Evolutionary conservation across 2,113 vertebrate species (phyloP).

Genomic region (Furnarius figulus): DNA sequence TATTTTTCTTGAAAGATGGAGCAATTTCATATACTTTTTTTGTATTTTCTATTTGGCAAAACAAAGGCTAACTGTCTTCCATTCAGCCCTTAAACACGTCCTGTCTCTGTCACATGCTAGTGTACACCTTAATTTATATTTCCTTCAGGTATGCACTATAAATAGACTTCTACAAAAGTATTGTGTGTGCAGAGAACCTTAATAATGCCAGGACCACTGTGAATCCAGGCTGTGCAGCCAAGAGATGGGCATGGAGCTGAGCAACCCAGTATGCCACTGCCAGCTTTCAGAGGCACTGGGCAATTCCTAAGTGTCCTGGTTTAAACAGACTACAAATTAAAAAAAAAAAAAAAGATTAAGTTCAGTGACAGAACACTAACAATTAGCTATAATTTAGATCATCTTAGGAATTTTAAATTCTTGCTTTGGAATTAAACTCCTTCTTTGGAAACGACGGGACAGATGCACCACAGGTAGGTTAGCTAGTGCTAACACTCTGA

Average conservation of each 20-base stretch:
- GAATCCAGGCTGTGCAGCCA: background rate
- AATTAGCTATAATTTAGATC: background rate
- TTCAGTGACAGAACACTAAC: background rate
- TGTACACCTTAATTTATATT: background rate
- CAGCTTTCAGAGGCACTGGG: background rate
- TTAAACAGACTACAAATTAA: background rate
- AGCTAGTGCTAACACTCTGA: background rate
- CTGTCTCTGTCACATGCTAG: background rate
- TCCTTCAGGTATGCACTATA: background rate
- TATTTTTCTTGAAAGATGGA: background rate
- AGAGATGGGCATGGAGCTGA: background rate
- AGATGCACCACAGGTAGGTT: background rate
- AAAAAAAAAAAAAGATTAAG: background rate
- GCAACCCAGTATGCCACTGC: rapidly evolving
- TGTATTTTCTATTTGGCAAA: background rate
- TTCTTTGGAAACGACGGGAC: background rate
- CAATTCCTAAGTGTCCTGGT: background rate
- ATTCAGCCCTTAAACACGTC: background rate
- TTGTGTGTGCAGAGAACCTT: background rate
- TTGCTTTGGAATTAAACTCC: background rate
- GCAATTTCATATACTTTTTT: background rate
- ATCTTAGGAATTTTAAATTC: background rate
- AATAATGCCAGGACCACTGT: background rate
- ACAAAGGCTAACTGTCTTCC: background rate
- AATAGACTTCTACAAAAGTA: background rate